Evolutionary conservation across 2,888 invertebrate genomes (phyloP), one percentile per base, ranked within the genome.

Genomic region (Frankliniella intonsa): DNA sequence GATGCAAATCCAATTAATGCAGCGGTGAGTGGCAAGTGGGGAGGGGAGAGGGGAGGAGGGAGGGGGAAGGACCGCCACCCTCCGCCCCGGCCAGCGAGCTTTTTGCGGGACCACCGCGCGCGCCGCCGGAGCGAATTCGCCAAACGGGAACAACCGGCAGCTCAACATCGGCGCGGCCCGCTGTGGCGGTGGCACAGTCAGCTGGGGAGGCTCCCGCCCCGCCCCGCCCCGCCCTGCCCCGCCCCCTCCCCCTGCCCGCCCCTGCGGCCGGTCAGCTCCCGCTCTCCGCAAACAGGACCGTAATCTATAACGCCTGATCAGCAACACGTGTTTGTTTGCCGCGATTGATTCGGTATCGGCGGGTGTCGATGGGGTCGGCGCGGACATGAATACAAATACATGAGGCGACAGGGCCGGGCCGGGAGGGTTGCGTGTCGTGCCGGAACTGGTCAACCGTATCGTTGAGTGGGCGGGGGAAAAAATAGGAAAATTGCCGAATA

Each of bases 41-140:
- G 69, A 22, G 69, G 11, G 38, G 69, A n/a, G 69, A 3, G 62
- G 17, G 9, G 25, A 9, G 22, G 69, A 69, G 69, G 8, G 65
- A 22, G 22, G 11, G 69, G 11, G 69, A n/a, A 5, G 69, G 55
- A 55, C 1, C 12, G 55, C 12, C 55, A 55, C 14, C 55, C 17
- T 14, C 55, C 19, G n/a, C 62, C 17, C 62, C 62, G 62, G 17
- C 19, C n/a, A n/a, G 50, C 38, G 50, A 14, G 38, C 81, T 80
- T 62, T 80, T 81, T 69, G 80, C 38, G 27, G 49, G 38, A 38
- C 50, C 10, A 22, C 80, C 62, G 62, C 80, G 82, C 80, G 82
- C 80, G 82, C 80, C 69, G 10, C 22, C 69, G 69, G 25, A 25
- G 69, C 81, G 27, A 50, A 50, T 51, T 27, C 79, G 79, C 51